phyloP scores from a whole-genome alignment of 2,797 vertebrate species.

The Podargus strigoides region DNA sequence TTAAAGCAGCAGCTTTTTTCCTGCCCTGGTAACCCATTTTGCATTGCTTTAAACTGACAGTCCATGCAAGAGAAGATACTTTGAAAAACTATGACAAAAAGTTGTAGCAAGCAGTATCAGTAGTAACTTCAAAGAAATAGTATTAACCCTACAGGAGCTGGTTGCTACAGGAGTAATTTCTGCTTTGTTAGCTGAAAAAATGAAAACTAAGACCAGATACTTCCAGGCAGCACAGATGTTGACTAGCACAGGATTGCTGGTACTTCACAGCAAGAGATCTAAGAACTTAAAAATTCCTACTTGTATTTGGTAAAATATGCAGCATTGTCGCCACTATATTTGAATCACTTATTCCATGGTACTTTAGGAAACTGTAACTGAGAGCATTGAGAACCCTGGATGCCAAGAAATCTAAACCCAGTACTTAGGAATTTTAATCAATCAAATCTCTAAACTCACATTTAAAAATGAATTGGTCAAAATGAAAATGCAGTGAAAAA shows the following conservation, averaged over 20 bases:
- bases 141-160: neutral
- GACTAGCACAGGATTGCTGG: neutral
- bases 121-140: neutral
- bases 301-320: neutral
- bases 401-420: neutral
- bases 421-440: neutral
- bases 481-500: neutral
- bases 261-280: neutral
- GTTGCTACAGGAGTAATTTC: neutral
- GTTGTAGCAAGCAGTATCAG: neutral
- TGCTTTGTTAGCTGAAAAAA: neutral
- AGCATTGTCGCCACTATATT: neutral
- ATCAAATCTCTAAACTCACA: neutral
- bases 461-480: neutral
- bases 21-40: conserved; percentile 11
- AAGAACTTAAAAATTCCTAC: neutral
- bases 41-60: conserved; percentile 49
- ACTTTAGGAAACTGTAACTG: neutral
- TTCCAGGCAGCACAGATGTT: neutral
- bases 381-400: neutral
- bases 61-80: neutral
- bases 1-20: conserved; percentile 4
- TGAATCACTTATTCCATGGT: neutral
- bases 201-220: neutral
- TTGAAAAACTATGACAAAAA: neutral